Evolutionary conservation across 2,888 invertebrate genomes (phyloP).

Genomic region (Pterostichus madidus): DNA sequence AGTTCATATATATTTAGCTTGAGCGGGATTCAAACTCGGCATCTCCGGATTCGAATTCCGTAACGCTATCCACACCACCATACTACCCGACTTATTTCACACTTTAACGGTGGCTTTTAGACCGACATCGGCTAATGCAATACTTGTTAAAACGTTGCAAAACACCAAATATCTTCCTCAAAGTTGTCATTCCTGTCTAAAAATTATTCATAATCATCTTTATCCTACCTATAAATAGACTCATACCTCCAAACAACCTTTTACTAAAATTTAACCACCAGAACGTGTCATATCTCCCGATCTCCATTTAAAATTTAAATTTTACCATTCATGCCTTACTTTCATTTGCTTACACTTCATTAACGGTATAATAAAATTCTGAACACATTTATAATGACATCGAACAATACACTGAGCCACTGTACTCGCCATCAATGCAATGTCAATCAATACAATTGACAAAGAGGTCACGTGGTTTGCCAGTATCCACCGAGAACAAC

Average conservation of each 20-base stretch:
- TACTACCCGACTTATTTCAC: too few relatives aligned
- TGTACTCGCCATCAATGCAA: slow-evolving; percentile 14
- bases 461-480: background rate
- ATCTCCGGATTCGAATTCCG: too few relatives aligned
- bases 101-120: too few relatives aligned
- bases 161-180: too few relatives aligned
- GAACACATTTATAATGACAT: background rate
- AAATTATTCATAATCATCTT: too few relatives aligned
- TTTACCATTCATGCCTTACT: slow-evolving; percentile 22
- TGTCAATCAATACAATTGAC: slow-evolving; percentile 40
- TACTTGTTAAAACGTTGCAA: too few relatives aligned
- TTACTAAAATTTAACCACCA: slow-evolving; percentile 17
- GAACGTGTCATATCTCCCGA: slow-evolving; percentile 16
- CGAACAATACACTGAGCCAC: background rate
- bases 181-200: too few relatives aligned
- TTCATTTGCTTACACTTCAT: slow-evolving; percentile 38
- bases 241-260: background rate
- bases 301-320: slow-evolving; percentile 31
- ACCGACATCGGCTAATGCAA: too few relatives aligned
- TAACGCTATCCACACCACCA: too few relatives aligned
- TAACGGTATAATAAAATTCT: slow-evolving; percentile 28
- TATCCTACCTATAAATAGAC: background rate
- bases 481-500: slow-evolving; percentile 4
- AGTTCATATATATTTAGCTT: too few relatives aligned
- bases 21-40: too few relatives aligned